Evolutionary conservation across 2,888 invertebrate genomes (phyloP).

Genomic region (Strigamia crassipes): DNA sequence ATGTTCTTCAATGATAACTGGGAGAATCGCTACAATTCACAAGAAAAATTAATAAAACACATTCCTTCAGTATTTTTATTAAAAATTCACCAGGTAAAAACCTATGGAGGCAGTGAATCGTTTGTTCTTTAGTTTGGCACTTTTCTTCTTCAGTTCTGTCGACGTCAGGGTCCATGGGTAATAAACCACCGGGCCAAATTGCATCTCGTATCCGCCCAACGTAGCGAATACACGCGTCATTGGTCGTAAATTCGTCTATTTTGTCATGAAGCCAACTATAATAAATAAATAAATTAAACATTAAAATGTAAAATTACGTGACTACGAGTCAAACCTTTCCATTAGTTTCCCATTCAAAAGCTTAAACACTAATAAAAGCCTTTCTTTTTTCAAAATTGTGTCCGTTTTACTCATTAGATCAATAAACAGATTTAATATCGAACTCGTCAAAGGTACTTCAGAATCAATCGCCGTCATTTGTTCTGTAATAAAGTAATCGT

Average conservation of each 20-base stretch:
- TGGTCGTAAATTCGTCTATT: constrained; percentile 32
- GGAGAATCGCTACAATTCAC: not conserved
- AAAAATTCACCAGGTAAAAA: constrained; percentile 38
- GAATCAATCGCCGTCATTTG: constrained; percentile 31
- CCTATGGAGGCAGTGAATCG: constrained; percentile 1
- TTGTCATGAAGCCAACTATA: constrained; percentile 47
- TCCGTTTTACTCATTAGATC: constrained; percentile 31
- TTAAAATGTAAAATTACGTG: not conserved
- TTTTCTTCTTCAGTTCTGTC: not conserved
- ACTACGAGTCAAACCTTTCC: not conserved
- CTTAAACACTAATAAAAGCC: constrained; percentile 6
- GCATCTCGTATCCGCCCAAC: constrained; percentile 45
- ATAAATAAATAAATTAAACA: not conserved
- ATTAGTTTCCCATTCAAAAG: constrained; percentile 11
- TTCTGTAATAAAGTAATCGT: not conserved
- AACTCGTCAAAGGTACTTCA: constrained; percentile 48
- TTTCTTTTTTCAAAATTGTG: constrained; percentile 25
- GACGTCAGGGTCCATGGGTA: constrained; percentile 45
- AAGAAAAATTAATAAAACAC: not conserved
- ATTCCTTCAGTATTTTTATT: not conserved
- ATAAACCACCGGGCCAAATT: constrained; percentile 49
- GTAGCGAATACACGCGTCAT: constrained; percentile 45
- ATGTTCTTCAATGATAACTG: not conserved
- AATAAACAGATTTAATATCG: constrained; percentile 47
- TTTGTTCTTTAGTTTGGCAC: constrained; percentile 14